Base-by-base conservation (phyloP, 1,140 invertebrate species). In the Drosophila murphyi region DNA sequence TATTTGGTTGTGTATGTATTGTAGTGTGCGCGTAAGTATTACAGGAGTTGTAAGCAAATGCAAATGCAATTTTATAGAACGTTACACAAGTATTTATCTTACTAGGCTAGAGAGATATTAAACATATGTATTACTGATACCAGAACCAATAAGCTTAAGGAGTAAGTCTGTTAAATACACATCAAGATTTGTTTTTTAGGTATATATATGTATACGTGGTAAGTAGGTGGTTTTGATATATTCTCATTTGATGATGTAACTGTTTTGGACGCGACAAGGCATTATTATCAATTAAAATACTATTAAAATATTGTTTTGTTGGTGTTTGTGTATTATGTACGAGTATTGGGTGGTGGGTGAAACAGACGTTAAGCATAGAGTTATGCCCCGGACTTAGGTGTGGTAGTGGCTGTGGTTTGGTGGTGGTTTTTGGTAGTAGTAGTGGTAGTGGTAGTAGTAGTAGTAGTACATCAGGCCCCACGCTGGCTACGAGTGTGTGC, bases 111-210 rank as follows among this genome's bases (percentile, higher is more conserved):
- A 85, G 64, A 70, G 68, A 80, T 76, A 70, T 43, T 72, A 80
- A 67, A 85, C 56, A 73, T 55, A 83, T 73, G 62, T 72, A 72
- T 78, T 80, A 78, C 63, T 64, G 71, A 78, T 79, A 89, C 85
- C 85, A 80, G 52, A 89, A 89, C 85, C 82, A 65, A 68, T 85
- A 89, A 89, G 86, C 85, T 89, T 88, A 88, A 41, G 52, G 52
- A 65, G 51, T 87, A 88, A 69, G 51, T 80, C 65, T 77, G 83
- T 76, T 87, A 80, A 88, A 87, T 61, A 72, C 68, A 78, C 62
- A 63, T 72, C 29, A 57, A 51, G 45, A 56, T 56, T 29, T 35
- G 34, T 47, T 59, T 47, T 64, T 48, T 69, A 20, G 20, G 52
- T 68, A 34, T 39, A 50, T 57, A 12, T 35, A 50, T 59, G 29